A percentile compares a stretch with the other conserved stretches of the same genome.
Conservation (phyloP, 2,888 invertebrate species). For the Tenthredo livida region DNA sequence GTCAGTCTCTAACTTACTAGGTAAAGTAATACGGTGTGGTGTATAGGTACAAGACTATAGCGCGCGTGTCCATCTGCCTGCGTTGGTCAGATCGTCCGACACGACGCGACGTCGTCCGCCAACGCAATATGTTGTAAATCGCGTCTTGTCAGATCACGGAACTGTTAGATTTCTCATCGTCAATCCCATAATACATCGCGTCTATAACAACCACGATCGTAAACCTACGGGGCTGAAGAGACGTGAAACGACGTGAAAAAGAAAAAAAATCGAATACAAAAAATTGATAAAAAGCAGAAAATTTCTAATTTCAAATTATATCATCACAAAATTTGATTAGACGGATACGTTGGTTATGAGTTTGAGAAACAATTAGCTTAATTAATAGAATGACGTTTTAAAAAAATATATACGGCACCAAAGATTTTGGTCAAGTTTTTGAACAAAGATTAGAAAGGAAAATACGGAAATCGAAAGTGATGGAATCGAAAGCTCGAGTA, state of each 20-base stretch:
- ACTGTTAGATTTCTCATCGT: slow-evolving; percentile 44
- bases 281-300: background rate
- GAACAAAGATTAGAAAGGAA: background rate
- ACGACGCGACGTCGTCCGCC: slow-evolving; percentile 17
- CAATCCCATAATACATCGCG: background rate
- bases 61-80: background rate
- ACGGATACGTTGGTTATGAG: too few relatives aligned
- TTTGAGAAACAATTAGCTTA: too few relatives aligned
- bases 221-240: background rate
- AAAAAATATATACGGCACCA: too few relatives aligned
- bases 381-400: too few relatives aligned
- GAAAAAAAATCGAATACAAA: background rate
- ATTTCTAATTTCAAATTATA: background rate
- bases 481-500: background rate
- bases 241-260: background rate
- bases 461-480: background rate
- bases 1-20: background rate
- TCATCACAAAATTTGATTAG: too few relatives aligned
- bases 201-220: background rate
- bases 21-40: background rate
- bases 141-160: slow-evolving; percentile 48
- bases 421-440: background rate
- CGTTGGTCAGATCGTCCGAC: background rate
- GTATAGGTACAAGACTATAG: background rate
- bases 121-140: slow-evolving; percentile 41